These are phyloP conservation scores for Argopecten irradians DNA, from an alignment of 1,140 invertebrate species.

Conservation along the genomic window DNA sequence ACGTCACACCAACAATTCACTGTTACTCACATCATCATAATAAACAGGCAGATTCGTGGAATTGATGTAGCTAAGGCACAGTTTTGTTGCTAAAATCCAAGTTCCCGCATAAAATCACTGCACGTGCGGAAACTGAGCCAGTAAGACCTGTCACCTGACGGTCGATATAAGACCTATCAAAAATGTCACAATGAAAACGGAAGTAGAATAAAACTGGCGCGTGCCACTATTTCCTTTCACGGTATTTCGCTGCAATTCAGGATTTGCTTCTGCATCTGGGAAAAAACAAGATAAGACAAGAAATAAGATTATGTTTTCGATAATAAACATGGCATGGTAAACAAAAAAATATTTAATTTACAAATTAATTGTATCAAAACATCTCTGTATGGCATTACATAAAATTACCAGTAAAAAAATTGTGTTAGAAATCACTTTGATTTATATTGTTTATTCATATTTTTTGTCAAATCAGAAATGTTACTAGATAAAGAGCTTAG, in stretches of 20 bases:
- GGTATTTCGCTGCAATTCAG: background rate
- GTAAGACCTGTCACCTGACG: background rate
- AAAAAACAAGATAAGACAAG: background rate
- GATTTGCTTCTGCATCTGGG: background rate
- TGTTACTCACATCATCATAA: constrained; percentile 6
- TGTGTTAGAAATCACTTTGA: no score
- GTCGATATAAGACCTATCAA: background rate
- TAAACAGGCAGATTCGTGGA: constrained; percentile 4
- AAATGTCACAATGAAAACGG: background rate
- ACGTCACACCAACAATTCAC: background rate
- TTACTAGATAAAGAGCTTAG: no score
- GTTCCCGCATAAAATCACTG: background rate
- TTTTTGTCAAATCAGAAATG: no score
- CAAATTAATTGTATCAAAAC: no score
- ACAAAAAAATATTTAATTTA: no score
- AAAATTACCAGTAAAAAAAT: no score
- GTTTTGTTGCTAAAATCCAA: constrained; percentile 8
- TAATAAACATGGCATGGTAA: no score
- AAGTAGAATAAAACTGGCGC: background rate
- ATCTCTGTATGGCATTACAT: no score
- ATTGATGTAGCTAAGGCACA: constrained; percentile 9
- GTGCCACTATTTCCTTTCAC: background rate
- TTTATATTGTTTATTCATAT: no score
- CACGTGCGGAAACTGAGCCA: background rate
- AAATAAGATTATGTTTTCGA: no score